phyloP scores from a whole-genome alignment of 2,797 vertebrate genomes.

The Amblyopsis hoosieri region DNA sequence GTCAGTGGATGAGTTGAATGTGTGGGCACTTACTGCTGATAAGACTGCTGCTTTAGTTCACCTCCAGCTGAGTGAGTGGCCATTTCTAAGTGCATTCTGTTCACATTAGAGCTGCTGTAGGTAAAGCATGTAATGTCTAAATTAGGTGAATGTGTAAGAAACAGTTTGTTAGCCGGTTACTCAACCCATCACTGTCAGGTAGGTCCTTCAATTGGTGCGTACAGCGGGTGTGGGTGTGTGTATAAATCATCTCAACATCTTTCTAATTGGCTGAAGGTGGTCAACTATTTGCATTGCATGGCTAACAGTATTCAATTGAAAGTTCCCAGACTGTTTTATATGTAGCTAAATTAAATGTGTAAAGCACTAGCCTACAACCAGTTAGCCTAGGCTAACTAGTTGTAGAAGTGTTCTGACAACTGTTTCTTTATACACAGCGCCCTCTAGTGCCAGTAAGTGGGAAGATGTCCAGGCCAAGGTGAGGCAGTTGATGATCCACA shows the following conservation, averaged over 20 bases:
- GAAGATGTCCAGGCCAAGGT: conserved; percentile 92
- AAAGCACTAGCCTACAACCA: too few species aligned
- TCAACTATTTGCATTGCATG: too few species aligned
- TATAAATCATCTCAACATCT: background rate
- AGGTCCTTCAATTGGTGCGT: background rate
- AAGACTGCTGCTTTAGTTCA: conserved; percentile 90
- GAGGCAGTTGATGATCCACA: conserved; percentile 86
- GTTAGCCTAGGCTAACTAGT: too few species aligned
- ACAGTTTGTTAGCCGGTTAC: too few species aligned
- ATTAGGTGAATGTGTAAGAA: too few species aligned
- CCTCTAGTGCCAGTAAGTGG: conserved; percentile 87
- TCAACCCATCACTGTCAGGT: background rate
- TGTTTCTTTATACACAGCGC: conserved; percentile 74
- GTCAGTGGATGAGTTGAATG: conserved; percentile 90
- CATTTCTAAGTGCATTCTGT: background rate
- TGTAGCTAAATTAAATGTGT: too few species aligned
- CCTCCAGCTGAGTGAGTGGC: conserved; percentile 88
- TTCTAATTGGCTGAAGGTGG: too few species aligned
- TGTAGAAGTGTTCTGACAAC: background rate
- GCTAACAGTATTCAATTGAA: too few species aligned
- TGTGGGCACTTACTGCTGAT: conserved; percentile 94
- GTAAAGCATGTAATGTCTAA: too few species aligned
- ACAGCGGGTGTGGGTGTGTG: background rate
- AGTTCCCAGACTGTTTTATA: too few species aligned
- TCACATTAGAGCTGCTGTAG: too few species aligned